Evolutionary conservation across 2,888 invertebrate species (phyloP), one percentile per base, ranked within the genome.

Genomic region (Clistopyga incitator): DNA sequence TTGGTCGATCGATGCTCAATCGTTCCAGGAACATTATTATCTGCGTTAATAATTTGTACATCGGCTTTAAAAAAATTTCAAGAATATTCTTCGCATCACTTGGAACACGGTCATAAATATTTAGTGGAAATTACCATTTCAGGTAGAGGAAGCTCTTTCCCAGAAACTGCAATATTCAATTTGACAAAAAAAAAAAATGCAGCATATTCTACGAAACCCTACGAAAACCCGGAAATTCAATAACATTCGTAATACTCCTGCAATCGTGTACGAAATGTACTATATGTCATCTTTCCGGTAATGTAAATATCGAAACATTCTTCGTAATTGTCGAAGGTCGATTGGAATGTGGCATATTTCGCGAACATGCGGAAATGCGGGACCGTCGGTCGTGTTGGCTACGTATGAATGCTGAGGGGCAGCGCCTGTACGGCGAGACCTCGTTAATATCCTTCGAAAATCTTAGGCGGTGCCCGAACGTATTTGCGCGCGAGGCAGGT

Each of bases 401-500:
- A 13, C 25, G 25, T 23, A 56, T 56, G 3, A 56, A 56, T n/a
- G n/a, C n/a, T n/a, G n/a, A n/a, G n/a, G n/a, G n/a, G n/a, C n/a
- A n/a, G n/a, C n/a, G n/a, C n/a, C n/a, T n/a, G 56, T 1, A 38
- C 10, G 6, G 15, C 54, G 56, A 54, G 54, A 56, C 23, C 56
- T 56, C 56, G 56, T 56, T 25, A 25, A 25, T 56, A 56, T 67
- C 38, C 34, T 65, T 52, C n/a, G 25, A 61, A 68, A 70, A 59
- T 59, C 68, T 68, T 78, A 78, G 77, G 77, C 70, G 77, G 77
- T 38, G 61, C 34, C 50, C 47, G 47, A 59, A 45, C 56, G 77
- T 70, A 78, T 59, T 68, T 78, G 70, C 59, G 77, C 68, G 50
- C 68, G 68, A 68, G 77, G 77, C 77, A 78, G 77, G 77, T 78